Conservation (phyloP, 2,888 invertebrate species). For the Clivina fossor region DNA sequence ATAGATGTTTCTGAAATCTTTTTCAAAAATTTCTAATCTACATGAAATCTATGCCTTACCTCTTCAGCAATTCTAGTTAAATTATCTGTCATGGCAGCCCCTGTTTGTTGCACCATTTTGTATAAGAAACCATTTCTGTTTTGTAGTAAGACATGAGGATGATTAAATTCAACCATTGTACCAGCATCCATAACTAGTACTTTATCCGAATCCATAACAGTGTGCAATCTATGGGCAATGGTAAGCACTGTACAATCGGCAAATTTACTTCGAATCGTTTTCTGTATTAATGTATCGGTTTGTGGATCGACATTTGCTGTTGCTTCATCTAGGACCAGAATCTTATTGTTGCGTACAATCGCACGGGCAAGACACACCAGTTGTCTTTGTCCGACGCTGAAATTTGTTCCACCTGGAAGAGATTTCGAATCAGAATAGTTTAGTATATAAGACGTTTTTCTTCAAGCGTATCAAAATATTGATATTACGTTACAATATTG, state of each 20-base stretch:
- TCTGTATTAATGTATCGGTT: slow-evolving; percentile 77
- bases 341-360: slow-evolving; percentile 54
- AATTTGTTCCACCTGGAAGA: slow-evolving; percentile 59
- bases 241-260: slow-evolving; percentile 79
- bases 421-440: slow-evolving; percentile 64
- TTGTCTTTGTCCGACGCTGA: slow-evolving; percentile 62
- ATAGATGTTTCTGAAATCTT: too few species aligned
- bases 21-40: too few species aligned
- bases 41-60: too few species aligned
- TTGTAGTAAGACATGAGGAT: slow-evolving; percentile 69
- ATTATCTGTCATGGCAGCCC: slow-evolving; percentile 65
- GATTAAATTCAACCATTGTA: slow-evolving; percentile 72
- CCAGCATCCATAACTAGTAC: slow-evolving; percentile 85
- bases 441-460: slow-evolving; percentile 53
- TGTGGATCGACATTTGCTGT: slow-evolving; percentile 83
- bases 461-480: too few species aligned
- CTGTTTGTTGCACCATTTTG: slow-evolving; percentile 68
- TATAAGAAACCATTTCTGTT: slow-evolving; percentile 64
- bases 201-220: slow-evolving; percentile 85
- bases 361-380: slow-evolving; percentile 71
- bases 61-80: slow-evolving; percentile 63
- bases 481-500: too few species aligned
- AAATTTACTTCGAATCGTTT: slow-evolving; percentile 75
- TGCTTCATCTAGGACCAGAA: slow-evolving; percentile 65
- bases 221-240: slow-evolving; percentile 83